phyloP scores from a whole-genome alignment of 2,113 vertebrate species.

The Chloropsis hardwickii region DNA sequence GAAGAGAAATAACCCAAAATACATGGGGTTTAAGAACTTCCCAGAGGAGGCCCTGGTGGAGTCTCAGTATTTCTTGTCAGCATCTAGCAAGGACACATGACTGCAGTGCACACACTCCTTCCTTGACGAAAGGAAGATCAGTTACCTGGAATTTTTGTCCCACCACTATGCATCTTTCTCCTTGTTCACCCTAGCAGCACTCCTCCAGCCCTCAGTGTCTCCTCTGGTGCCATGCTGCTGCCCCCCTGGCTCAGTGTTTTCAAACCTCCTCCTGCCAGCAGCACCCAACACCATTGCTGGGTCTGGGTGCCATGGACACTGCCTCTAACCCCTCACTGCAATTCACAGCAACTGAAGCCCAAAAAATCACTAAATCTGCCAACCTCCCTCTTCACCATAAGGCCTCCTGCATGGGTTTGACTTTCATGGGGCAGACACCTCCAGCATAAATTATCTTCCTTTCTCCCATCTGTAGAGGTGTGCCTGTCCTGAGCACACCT shows the following conservation, averaged over 20 bases:
- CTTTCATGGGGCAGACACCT: neutral
- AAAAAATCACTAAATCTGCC: neutral
- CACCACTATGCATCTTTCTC: neutral
- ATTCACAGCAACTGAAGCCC: neutral
- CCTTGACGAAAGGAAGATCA: neutral
- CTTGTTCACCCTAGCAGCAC: neutral
- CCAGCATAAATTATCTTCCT: neutral
- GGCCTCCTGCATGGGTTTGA: neutral
- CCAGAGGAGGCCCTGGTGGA: neutral
- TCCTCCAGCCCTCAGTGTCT: neutral
- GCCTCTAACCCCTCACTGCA: neutral
- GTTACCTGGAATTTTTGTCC: neutral
- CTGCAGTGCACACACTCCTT: neutral
- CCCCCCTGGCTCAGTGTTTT: neutral
- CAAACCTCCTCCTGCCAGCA: neutral
- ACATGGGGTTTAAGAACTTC: neutral
- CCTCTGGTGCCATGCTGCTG: neutral
- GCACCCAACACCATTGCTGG: neutral
- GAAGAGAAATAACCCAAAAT: neutral
- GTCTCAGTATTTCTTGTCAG: neutral
- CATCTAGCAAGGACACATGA: neutral
- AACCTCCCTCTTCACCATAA: neutral
- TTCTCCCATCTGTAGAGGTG: neutral
- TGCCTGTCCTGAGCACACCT: accelerated
- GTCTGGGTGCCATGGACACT: neutral